Conservation (phyloP, 2,797 vertebrate species). For the Antrozous pallidus region DNA sequence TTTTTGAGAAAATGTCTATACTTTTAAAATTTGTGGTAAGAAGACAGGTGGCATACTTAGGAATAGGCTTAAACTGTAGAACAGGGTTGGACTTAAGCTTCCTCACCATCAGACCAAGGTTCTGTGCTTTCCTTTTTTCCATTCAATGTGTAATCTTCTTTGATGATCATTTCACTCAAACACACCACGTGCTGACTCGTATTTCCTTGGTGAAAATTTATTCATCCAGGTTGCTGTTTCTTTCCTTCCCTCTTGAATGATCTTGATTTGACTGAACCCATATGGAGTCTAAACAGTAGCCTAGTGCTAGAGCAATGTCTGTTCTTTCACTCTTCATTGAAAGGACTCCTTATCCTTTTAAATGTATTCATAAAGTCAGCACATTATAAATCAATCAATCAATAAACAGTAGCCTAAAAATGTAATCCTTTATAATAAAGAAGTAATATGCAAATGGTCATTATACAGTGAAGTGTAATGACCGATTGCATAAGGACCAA, state of each 20-base stretch:
- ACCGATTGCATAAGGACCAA: too few species aligned
- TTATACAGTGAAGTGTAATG: too few species aligned
- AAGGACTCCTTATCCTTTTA: too few species aligned
- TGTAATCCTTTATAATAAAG: neutral
- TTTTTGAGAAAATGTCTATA: conserved; percentile 17
- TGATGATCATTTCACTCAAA: conserved; percentile 18
- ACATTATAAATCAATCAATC: too few species aligned
- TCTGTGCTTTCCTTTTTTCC: neutral
- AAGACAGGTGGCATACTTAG: conserved; percentile 2
- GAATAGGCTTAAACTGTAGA: neutral
- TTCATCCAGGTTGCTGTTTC: neutral
- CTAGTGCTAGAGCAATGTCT: neutral
- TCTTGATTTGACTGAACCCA: conserved; percentile 2
- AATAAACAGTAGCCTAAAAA: neutral
- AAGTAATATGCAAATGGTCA: too few species aligned
- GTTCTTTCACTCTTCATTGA: too few species aligned
- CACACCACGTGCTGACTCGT: neutral
- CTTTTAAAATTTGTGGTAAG: neutral
- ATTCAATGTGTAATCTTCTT: neutral
- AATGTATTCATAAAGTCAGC: too few species aligned
- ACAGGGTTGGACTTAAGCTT: neutral
- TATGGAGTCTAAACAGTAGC: neutral
- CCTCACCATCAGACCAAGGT: neutral
- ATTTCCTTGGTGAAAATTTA: neutral
- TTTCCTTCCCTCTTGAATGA: neutral